Base-by-base conservation (phyloP, 2,888 invertebrate genomes). In the Amiota mariae region DNA sequence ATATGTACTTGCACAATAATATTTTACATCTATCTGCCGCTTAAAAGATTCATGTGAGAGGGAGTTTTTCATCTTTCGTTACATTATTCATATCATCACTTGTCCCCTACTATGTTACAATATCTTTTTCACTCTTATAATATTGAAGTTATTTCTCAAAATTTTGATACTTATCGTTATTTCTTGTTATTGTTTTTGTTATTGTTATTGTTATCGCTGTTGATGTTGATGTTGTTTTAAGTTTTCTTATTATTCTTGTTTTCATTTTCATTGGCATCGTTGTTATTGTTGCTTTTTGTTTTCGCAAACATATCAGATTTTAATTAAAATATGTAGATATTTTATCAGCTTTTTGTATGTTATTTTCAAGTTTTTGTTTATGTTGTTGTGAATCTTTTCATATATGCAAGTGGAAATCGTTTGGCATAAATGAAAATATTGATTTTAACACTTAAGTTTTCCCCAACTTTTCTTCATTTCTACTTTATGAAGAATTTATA, bases 261-360 rank as follows among this genome's bases (percentile, higher is more conserved):
- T 10, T 63, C 36, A 8, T 24, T 24, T 2, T 63, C 36, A 24
- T 63, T 11, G 36, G 46, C 11, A n/a, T 15, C 6, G 8, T 15
- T 36, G 13, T 46, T 24, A n/a, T 46, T 63, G 46, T 46, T 36
- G n/a, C 63, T 36, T n/a, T 24, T 46, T 36, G 46, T 46, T 36
- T n/a, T n/a, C n/a, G 63, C n/a, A 36, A 36, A 63, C 49, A 51
- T 68, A 68, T 68, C 67, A 68, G n/a, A 54, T 51, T 68, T 51
- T 68, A 68, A 68, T 68, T 68, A 68, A 68, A 68, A 68, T 68
- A 36, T 36, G 36, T 36, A 24, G 12, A 54, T 54, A 68, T 68
- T 68, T 68, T n/a, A 49, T 49, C 18, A 67, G 48, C 2, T 49
- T 49, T 67, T 20, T 20, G 63, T 63, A n/a, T 46, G 9, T 63